Evolutionary conservation across 2,888 invertebrate species (phyloP), one percentile per base, ranked within the genome.

Genomic region (Drosophila cracens): DNA sequence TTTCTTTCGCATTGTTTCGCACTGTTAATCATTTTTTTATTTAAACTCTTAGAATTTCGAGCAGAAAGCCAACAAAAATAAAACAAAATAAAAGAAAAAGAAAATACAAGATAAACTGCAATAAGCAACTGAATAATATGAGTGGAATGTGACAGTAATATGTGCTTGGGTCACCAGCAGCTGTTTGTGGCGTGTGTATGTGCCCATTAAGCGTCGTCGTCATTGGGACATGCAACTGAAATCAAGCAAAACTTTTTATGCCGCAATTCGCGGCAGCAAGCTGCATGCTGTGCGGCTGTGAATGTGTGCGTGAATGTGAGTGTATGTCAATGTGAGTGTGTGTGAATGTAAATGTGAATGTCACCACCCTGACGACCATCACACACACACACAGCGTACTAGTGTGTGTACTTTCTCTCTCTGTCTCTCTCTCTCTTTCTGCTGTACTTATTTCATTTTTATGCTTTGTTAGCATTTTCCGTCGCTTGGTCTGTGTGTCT

Each of bases 401-500:
- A 56, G 27, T 36, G 36, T 53, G 34, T 51, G 62, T 56, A 64
- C 58, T 70, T 62, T 66, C 56, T 68, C 52, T 59, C 71, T 21
- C 43, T 64, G 43, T 66, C 54, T 57, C 64, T 21, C 11, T 21
- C 21, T 5, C 46, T 25, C 4, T 46, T 16, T 25, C 25, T 46
- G 46, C 46, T 25, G 74, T 79, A 79, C 71, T 73, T 80, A 76
- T 71, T 80, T 64, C 71, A 76, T 81, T 74, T 85, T 77, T 73
- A 62, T 75, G 49, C 78, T 69, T 64, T 67, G 73, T 66, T 62
- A 64, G 70, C 75, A 76, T 88, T 84, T 87, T 78, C 86, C 83
- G 74, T 57, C 74, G 86, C 81, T 82, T 82, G 66, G 66, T 31
- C 58, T 66, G 60, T 65, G 65, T 69, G 79, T 85, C 89, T 89